These are phyloP conservation scores for Tillus elongatus DNA, from an alignment of 2,888 invertebrate genomes.

Conservation along the genomic window DNA sequence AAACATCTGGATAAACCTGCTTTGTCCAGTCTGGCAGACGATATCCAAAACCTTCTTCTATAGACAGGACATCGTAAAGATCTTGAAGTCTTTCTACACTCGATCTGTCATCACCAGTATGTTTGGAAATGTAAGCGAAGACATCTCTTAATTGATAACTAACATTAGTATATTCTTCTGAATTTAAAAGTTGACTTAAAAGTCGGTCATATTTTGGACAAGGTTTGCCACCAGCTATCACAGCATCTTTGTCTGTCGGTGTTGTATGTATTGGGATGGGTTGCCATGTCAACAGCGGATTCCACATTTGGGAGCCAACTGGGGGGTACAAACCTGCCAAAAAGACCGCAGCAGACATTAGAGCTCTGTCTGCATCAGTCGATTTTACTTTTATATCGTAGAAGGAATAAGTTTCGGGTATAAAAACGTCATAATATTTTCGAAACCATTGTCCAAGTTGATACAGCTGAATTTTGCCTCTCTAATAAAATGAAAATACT, in stretches of 20 bases:
- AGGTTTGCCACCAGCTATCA: constrained; percentile 15
- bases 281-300: constrained; percentile 54
- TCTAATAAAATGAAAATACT: constrained; percentile 37
- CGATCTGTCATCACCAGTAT: constrained; percentile 50
- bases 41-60: constrained; percentile 9
- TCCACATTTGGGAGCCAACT: constrained; percentile 49
- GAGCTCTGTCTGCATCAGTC: constrained; percentile 75
- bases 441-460: constrained; percentile 64
- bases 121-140: constrained; percentile 52
- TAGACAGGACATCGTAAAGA: constrained; percentile 10
- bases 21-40: constrained; percentile 12
- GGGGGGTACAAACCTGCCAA: constrained; percentile 68
- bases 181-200: constrained; percentile 13
- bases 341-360: constrained; percentile 74
- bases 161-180: constrained; percentile 32
- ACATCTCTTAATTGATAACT: constrained; percentile 48
- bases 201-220: constrained; percentile 19
- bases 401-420: constrained; percentile 44
- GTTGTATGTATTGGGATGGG: constrained; percentile 64
- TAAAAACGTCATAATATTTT: constrained; percentile 53
- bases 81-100: constrained; percentile 41
- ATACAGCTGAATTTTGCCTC: constrained; percentile 64
- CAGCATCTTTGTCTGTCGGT: constrained; percentile 50
- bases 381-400: constrained; percentile 52
- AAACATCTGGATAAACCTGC: constrained; percentile 4